Evolutionary conservation across 1,140 invertebrate genomes (phyloP).

Genomic region (Capitella teleta): DNA sequence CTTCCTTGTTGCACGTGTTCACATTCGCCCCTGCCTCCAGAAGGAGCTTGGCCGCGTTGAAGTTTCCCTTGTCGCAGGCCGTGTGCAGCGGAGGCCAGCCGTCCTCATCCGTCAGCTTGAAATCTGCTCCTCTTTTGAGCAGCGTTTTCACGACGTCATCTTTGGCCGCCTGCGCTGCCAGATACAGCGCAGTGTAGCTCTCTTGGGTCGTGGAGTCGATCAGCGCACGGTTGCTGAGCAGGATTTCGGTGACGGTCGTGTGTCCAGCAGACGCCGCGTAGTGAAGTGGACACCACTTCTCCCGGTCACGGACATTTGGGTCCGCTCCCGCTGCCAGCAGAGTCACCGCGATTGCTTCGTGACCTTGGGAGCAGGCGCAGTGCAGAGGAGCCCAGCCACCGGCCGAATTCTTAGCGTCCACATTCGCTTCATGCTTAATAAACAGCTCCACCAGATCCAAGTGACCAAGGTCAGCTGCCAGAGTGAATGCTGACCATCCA

Average conservation of each 20-base stretch:
- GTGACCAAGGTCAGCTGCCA: constrained; percentile 9
- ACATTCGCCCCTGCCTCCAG: background rate
- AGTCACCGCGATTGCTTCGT: constrained; percentile 9
- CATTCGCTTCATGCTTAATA: background rate
- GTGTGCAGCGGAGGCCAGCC: constrained; percentile 12
- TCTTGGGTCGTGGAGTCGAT: constrained; percentile 9
- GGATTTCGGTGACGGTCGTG: background rate
- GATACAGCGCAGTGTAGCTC: constrained; percentile 11
- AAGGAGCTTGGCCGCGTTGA: constrained; percentile 6
- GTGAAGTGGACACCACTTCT: constrained; percentile 10
- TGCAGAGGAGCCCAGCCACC: constrained; percentile 11
- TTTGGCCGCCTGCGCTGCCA: constrained; percentile 11
- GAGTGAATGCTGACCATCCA: constrained; percentile 8
- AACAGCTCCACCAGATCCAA: constrained; percentile 6
- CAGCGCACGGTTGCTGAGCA: background rate
- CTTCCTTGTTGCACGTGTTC: constrained; percentile 7
- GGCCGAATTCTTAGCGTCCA: background rate
- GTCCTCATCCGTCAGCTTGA: constrained; percentile 7
- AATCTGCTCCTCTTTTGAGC: background rate
- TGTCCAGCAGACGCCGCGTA: constrained; percentile 6
- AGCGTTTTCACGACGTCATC: background rate
- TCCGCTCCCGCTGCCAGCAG: constrained; percentile 12
- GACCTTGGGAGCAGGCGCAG: constrained; percentile 13
- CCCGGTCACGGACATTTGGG: constrained; percentile 7
- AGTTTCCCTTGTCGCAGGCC: constrained; percentile 10